Base-by-base conservation (phyloP, 2,888 invertebrate species). In the Dryomyza anilis region DNA sequence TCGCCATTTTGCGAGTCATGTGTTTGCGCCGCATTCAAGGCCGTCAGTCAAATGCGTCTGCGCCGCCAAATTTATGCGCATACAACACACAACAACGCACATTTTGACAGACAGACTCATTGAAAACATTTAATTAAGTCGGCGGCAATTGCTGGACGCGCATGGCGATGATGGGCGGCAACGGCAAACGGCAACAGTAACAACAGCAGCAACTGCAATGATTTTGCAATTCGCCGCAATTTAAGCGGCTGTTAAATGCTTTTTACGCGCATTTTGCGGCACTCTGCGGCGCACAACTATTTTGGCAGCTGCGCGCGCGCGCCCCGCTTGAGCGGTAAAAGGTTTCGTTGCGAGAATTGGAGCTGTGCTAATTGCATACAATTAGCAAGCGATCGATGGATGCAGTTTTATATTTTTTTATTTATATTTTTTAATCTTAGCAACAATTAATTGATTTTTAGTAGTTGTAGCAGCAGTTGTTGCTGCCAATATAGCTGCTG, bases 401-500 rank as follows among this genome's bases (percentile, higher is more conserved):
- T 25, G 3, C 3, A 39, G 39, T 39, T 39, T 3, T 39, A 14
- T 7, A 39, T 39, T n/a, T 12, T n/a, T 39, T 39, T 39, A 14
- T 39, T 33, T 12, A 7, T 39, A 39, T 2, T 39, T 39, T 39
- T n/a, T 39, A 39, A n/a, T n/a, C n/a, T n/a, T n/a, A n/a, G n/a
- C n/a, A n/a, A n/a, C n/a, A n/a, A n/a, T n/a, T n/a, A n/a, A 39
- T 39, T 39, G 39, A 39, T 39, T 39, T 39, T 14, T 6, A 14
- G 39, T n/a, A 14, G 39, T 39, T 39, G 39, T n/a, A 3, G 39
- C 3, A 2, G 39, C 39, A 33, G 12, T 33, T 55, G 12, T 19
- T 58, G 25, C 30, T 52, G 48, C 29, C 63, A 30, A 4, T 29
- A 3, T 50, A 57, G 39, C 30, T 52, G 52, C 23, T 61, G 61